Evolutionary conservation across 2,888 invertebrate species (phyloP), one percentile per base, ranked within the genome.

Genomic region (Baccha elongata): DNA sequence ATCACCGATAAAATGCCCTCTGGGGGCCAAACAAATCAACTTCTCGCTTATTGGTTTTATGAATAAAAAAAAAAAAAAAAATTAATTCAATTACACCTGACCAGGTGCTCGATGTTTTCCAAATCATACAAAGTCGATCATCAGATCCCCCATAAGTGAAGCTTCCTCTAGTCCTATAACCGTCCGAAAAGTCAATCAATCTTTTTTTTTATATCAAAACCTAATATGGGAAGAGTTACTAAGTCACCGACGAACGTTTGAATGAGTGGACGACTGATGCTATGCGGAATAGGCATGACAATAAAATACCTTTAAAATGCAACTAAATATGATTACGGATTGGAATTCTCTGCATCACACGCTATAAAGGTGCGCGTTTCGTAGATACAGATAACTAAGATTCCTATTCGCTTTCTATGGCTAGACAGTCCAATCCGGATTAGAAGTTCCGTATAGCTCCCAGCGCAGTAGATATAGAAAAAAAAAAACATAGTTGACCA

Each of bases 351-450:
- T 53, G 50, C 46, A 37, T 35, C 76, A 62, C 68, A 64, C 53
- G 40, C 71, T 29, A 69, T 44, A 46, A 53, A 69, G 62, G 69
- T 69, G 44, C 21, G 52, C 75, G 46, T 37, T 60, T 62, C 62
- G n/a, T 52, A 75, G 53, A 44, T 26, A 60, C 46, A 69, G 53
- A 76, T 75, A 62, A 46, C 29, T 60, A 3, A 46, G 46, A 75
- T 64, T 71, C 71, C 71, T 76, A 76, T 71, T 71, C 53, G 62
- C 64, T 76, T 71, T 76, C 76, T 76, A 55, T 64, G 76, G 76
- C 71, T 64, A 76, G 72, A 78, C 62, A 46, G 2, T 29, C 21
- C 21, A n/a, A 53, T 53, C 44, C 4, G 50, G 37, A 74, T 37
- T 55, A 40, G 35, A 53, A 64, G 21, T 13, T 8, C 3, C 1